These are phyloP conservation scores for Anser brachyrhynchus DNA, from an alignment of 2,113 vertebrate species.

Conservation along the genomic window DNA sequence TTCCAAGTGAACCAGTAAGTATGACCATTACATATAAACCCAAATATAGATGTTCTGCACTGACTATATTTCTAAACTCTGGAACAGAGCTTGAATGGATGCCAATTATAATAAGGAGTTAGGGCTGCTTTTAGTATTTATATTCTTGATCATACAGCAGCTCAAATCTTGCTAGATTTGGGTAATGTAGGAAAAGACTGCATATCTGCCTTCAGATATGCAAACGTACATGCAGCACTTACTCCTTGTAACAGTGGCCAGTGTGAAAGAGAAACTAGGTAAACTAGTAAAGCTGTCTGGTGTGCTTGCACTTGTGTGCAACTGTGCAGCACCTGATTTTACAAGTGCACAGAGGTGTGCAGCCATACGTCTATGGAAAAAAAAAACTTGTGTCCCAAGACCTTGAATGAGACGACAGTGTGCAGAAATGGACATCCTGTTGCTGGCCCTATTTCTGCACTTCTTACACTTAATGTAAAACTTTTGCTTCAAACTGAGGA, in stretches of 20 bases:
- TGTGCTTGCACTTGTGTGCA: not conserved
- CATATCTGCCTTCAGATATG: not conserved
- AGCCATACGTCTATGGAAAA: not conserved
- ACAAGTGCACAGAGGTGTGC: not conserved
- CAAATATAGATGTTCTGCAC: slow-evolving; percentile 51
- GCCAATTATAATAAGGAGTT: not conserved
- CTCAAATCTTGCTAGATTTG: not conserved
- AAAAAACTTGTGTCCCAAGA: not conserved
- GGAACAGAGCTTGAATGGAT: slow-evolving; percentile 28
- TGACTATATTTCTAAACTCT: not conserved
- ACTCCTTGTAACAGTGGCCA: not conserved
- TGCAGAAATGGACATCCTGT: not conserved
- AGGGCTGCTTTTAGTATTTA: slow-evolving; percentile 7
- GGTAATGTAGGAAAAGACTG: not conserved
- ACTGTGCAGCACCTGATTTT: not conserved
- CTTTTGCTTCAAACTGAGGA: not conserved
- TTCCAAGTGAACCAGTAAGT: slow-evolving; percentile 11
- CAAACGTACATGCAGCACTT: not conserved
- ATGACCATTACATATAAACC: slow-evolving; percentile 27
- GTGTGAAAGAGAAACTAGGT: not conserved
- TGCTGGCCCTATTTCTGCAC: not conserved
- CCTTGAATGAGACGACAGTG: not conserved
- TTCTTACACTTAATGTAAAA: not conserved
- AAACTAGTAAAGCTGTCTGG: not conserved
- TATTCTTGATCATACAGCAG: not conserved